These are phyloP conservation scores for Willisornis vidua DNA, from an alignment of 2,113 vertebrate genomes.

Conservation along the genomic window DNA sequence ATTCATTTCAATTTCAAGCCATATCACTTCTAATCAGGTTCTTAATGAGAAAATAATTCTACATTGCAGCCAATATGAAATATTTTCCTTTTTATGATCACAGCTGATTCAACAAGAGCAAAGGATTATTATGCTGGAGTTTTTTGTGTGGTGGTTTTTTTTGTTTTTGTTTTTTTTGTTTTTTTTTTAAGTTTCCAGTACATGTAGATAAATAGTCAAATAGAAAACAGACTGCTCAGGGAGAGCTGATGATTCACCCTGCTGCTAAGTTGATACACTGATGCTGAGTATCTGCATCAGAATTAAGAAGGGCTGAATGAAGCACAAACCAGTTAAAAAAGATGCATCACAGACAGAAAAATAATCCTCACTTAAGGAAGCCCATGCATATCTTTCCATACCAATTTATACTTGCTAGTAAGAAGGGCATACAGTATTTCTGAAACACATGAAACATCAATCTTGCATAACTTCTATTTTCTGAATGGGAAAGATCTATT, in stretches of 20 bases:
- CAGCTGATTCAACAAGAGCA: background rate
- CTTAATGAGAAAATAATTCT: background rate
- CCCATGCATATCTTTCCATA: background rate
- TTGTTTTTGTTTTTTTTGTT: no score
- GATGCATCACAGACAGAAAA: background rate
- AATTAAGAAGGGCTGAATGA: background rate
- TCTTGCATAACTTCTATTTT: background rate
- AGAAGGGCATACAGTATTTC: background rate
- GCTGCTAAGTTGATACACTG: background rate
- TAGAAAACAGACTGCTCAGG: background rate
- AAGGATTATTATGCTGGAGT: background rate
- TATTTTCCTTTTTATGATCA: background rate
- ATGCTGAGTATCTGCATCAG: background rate
- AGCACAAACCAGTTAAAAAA: background rate
- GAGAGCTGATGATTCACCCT: background rate
- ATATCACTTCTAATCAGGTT: background rate
- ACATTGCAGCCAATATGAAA: background rate
- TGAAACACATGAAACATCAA: background rate
- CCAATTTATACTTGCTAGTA: background rate
- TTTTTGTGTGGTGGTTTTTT: no score
- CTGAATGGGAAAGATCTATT: background rate
- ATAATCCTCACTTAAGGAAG: background rate
- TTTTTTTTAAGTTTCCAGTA: background rate
- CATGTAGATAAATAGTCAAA: background rate
- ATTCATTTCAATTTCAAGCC: constrained; percentile 3